phyloP scores from a whole-genome alignment of 1,140 invertebrate genomes.

The Delia radicum region DNA sequence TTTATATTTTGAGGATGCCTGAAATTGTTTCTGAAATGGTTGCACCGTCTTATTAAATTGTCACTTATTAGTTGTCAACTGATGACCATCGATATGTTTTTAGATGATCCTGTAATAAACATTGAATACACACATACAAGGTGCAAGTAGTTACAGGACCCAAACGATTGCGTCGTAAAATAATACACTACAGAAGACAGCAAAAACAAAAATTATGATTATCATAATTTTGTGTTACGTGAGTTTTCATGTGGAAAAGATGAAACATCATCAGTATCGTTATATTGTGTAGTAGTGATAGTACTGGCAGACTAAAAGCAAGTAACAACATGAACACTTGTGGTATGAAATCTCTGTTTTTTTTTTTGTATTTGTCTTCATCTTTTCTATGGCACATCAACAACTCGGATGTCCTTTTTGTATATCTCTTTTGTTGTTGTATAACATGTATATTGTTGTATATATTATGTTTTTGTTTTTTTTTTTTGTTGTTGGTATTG shows the following conservation, averaged over 20 bases:
- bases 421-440: background rate
- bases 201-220: constrained; percentile 38
- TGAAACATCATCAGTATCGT: constrained; percentile 50
- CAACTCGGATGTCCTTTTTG: constrained; percentile 19
- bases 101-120: constrained; percentile 31
- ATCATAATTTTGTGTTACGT: constrained; percentile 56
- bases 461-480: constrained; percentile 21
- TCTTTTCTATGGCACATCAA: constrained; percentile 2
- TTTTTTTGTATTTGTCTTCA: background rate
- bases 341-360: background rate
- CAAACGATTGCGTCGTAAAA: constrained; percentile 4
- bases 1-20: too few species aligned
- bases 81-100: too few species aligned
- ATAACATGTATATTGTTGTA: background rate
- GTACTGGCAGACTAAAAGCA: background rate
- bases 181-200: background rate
- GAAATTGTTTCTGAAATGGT: too few species aligned
- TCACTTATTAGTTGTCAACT: too few species aligned
- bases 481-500: constrained; percentile 35
- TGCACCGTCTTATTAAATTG: too few species aligned
- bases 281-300: constrained; percentile 9
- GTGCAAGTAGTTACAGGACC: background rate
- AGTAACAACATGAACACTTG: background rate
- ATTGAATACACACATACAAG: background rate
- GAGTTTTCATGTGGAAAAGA: constrained; percentile 56